Conservation (phyloP, 2,888 invertebrate species). For the Sarcophaga variegata region DNA sequence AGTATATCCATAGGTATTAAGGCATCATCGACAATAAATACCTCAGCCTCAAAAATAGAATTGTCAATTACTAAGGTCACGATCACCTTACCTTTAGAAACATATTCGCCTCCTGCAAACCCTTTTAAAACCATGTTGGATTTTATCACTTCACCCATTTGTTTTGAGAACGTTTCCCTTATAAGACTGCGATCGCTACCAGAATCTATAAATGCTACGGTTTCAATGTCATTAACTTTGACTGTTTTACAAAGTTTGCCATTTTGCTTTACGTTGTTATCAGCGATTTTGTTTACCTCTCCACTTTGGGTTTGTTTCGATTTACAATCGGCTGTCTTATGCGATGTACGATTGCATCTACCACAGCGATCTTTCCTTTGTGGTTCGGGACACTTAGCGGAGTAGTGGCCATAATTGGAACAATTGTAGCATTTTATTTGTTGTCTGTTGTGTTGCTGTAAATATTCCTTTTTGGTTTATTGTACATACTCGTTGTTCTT, state of each 20-base stretch:
- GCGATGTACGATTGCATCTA: constrained; percentile 31
- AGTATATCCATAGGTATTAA: background rate
- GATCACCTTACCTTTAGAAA: constrained; percentile 46
- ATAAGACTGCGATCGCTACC: constrained; percentile 25
- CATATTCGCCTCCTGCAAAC: constrained; percentile 32
- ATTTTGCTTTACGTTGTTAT: background rate
- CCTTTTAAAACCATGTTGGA: constrained; percentile 12
- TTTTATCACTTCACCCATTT: background rate
- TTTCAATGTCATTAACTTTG: background rate
- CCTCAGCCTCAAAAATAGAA: background rate
- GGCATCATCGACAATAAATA: background rate
- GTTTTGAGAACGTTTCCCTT: background rate
- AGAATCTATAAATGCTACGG: background rate
- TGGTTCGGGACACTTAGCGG: constrained; percentile 27
- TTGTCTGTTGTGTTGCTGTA: background rate
- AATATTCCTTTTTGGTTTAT: constrained; percentile 17
- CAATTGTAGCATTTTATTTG: constrained; percentile 17
- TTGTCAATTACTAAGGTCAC: constrained; percentile 47
- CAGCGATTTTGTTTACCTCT: constrained; percentile 21
- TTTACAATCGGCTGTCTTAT: constrained; percentile 33
- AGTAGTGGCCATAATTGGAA: background rate
- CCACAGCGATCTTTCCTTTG: constrained; percentile 28
- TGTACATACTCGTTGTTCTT: background rate
- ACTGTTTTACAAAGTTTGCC: too few relatives aligned
- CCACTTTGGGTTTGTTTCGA: constrained; percentile 14